Evolutionary conservation across 2,888 invertebrate species (phyloP).

Genomic region (Ennomos erosarius): DNA sequence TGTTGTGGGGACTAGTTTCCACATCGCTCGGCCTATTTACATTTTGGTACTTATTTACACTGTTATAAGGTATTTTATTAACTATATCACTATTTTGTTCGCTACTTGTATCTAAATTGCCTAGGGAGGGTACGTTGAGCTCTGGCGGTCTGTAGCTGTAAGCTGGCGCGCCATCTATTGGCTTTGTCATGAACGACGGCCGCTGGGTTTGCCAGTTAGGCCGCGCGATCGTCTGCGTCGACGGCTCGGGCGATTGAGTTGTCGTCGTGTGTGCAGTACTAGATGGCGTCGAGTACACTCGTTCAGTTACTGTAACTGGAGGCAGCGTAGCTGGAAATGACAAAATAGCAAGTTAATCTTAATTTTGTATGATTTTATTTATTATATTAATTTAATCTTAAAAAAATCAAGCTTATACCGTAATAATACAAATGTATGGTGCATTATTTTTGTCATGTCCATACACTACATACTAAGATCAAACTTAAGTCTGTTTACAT

Average conservation of each 20-base stretch:
- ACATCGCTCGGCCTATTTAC: constrained; percentile 80
- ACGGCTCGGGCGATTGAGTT: constrained; percentile 57
- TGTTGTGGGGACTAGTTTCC: constrained; percentile 84
- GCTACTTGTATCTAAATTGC: constrained; percentile 79
- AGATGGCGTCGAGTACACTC: constrained; percentile 72
- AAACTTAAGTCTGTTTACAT: too few relatives aligned
- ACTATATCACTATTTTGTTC: constrained; percentile 85
- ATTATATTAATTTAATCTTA: too few relatives aligned
- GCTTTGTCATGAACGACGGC: constrained; percentile 82
- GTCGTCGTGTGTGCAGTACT: constrained; percentile 60
- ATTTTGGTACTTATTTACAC: constrained; percentile 85
- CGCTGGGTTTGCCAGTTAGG: constrained; percentile 74
- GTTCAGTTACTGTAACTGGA: constrained; percentile 67
- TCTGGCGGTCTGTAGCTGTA: constrained; percentile 79
- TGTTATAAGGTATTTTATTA: constrained; percentile 83
- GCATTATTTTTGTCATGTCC: too few relatives aligned
- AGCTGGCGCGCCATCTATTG: constrained; percentile 81
- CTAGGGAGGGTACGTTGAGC: constrained; percentile 76
- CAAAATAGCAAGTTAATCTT: constrained; percentile 20
- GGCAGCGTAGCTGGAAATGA: constrained; percentile 67
- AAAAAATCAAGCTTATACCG: too few relatives aligned
- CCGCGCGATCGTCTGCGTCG: constrained; percentile 66
- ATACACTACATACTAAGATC: too few relatives aligned
- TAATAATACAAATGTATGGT: too few relatives aligned
- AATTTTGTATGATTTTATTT: background rate